Base-by-base conservation (phyloP, 2,113 vertebrate genomes). In the Puntigrus tetrazona region DNA sequence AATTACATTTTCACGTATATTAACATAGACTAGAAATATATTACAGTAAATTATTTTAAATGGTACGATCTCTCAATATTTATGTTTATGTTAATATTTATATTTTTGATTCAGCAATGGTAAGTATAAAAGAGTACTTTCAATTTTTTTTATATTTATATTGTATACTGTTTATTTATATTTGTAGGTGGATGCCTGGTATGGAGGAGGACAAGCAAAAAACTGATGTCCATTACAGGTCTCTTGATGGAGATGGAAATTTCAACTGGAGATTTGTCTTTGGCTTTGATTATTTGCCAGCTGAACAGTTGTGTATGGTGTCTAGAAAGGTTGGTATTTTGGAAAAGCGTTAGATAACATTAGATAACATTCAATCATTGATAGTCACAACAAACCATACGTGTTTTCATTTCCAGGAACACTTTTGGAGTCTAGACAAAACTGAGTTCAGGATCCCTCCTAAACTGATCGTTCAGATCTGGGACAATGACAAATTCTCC, bases 401-500 rank as follows among this genome's bases (percentile, higher is more conserved):
- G 1, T 81, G 11, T 77, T 79, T 78, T 83, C 0, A n/a, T 78
- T 36, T 43, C 59, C 86, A 99, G 98, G 98, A 99, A 84, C 95
- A 96, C 90, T 99, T 99, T 81, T 99, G 98, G 98, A 99, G 94
- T 91, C 95, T 98, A 86, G 98, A 99, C 94, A 96, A 97, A 90
- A 96, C 97, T 0, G 98, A 99, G 92, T 98, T 98, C 89, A 95
- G 97, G 92, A 95, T 96, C 52, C 98, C 98, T n/a, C 98, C 98
- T 18, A 97, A 95, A 91, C 85, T 99, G 81, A 95, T 95, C 55
- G 91, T 99, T 90, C 98, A 99, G 86, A 96, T 99, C 90, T 99
- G 98, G 98, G 98, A 99, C 89, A 99, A 99, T 78, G 98, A 99
- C 93, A 99, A 99, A 90, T 99, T 99, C 93, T 97, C 98, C 36